Base-by-base conservation (phyloP, 2,797 vertebrate genomes). In the Aeoliscus strigatus region DNA sequence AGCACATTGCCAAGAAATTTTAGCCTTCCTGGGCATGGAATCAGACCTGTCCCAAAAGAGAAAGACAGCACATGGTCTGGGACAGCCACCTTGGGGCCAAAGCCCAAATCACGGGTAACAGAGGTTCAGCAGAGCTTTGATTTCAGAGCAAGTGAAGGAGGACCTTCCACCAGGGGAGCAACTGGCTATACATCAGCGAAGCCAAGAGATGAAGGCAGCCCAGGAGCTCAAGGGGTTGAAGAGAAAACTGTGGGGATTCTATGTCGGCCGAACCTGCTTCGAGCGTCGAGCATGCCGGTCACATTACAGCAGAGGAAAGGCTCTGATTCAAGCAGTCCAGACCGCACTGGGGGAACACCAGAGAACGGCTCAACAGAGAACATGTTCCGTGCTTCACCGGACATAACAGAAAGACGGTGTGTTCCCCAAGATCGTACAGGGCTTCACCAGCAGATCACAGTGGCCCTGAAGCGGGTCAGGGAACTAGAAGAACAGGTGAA, bases 1-100 rank as follows among this genome's bases (percentile, higher is more conserved):
- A 97, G 92, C 77, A 97, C 96, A 38, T 76, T 98, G 60, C 96
- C 96, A 12, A 87, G 94, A 10, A 98, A 98, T 66, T 99, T 98
- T 73, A 96, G 96, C 73, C 90, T 98, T 23, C 94, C 92, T 0
- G 91, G 93, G 37, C 90, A 89, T 2, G 84, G 87, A 17, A 81
- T 82, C 29, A 86, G 85, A 1, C 82, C 79, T 21, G 35, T 60
- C 11, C 80, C 82, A 9, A 90, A 81, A 67, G 91, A 89, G 49
- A 89, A 76, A 71, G 90, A 89, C 31, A 87, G 35, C 16, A 51
- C 83, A 52, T 94, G 92, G 93, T 84, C 88, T 7, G 86, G 91
- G 0, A 87, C 87, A 0, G 80, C 82, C 45, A 91, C 89, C 41
- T 76, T 90, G 31, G 81, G 87, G 1, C 87, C 87, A 3, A 85